Base-by-base conservation (phyloP, 2,888 invertebrate genomes). In the Stenolophus ochropezus region DNA sequence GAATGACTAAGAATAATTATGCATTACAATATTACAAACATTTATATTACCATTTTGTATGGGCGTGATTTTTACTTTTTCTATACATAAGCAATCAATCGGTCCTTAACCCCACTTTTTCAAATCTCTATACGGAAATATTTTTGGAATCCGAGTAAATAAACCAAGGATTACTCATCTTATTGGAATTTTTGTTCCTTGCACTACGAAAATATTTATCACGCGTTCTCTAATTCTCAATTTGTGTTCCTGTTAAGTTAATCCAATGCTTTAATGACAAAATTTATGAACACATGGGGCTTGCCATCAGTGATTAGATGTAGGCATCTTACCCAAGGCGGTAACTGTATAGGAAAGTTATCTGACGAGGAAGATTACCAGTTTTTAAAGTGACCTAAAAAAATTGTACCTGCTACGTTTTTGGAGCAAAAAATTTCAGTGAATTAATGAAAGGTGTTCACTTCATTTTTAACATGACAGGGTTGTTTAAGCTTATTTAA, bases 261-360 rank as follows among this genome's bases (percentile, higher is more conserved):
- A 33, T 33, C 33, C 8, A 33, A 42, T 42, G 33, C 33, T 42
- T 42, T 42, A 42, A 51, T 51, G 51, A 51, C 51, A 51, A 51
- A 16, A 51, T 51, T 51, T 16, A 51, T 51, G 5, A 51, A 51
- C 16, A 51, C 14, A 2, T 16, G 5, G 16, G 51, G 51, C 16
- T 51, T 51, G 16, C 14, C 51, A 16, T 51, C 51, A 51, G 5
- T 16, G 11, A 61, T 25, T 56, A 21, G n/a, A 25, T 61, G 61
- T 25, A 61, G 61, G 23, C 61, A 61, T 25, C 25, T 42, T 4
- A 33, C 65, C 65, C 4, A 25, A 65, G 21, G 69, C 69, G 18
- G 42, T 69, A 69, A 69, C 69, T 69, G 69, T 69, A 25, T 27
- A 61, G 14, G 61, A 61, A 61, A 61, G 25, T 61, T 61, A 27